Conservation (phyloP, 2,888 invertebrate species). For the Diarsia dahlii region DNA sequence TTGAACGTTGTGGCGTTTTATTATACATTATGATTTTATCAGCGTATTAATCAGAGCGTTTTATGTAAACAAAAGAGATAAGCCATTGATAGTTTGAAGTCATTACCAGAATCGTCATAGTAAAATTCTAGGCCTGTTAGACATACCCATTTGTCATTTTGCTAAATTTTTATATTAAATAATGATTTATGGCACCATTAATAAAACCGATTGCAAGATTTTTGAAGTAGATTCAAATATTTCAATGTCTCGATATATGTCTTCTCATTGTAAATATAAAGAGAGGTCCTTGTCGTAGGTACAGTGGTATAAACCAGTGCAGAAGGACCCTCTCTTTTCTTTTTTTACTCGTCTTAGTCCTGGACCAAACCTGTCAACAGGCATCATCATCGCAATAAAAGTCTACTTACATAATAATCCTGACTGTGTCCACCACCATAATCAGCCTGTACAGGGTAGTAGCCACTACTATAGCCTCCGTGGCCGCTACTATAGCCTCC, state of each 20-base stretch:
- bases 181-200: neutral
- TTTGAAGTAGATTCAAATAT: neutral
- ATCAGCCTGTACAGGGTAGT: constrained; percentile 1
- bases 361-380: neutral
- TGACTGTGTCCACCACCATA: constrained; percentile 66
- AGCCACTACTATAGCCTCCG: constrained; percentile 46
- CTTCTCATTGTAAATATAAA: neutral
- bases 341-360: no score
- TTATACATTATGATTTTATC: constrained; percentile 39
- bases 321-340: neutral
- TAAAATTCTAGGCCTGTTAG: no score
- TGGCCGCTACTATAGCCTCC: constrained; percentile 47
- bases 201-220: neutral
- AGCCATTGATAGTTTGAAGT: neutral
- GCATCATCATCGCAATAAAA: no score
- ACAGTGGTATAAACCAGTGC: neutral
- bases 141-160: no score
- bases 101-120: no score
- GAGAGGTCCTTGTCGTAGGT: neutral
- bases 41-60: constrained; percentile 44
- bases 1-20: constrained; percentile 46
- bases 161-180: no score
- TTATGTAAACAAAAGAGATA: constrained; percentile 25
- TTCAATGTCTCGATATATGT: neutral
- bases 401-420: constrained; percentile 83